These are phyloP conservation scores for Isurus oxyrinchus DNA, from an alignment of 2,113 vertebrate genomes.

Conservation along the genomic window DNA sequence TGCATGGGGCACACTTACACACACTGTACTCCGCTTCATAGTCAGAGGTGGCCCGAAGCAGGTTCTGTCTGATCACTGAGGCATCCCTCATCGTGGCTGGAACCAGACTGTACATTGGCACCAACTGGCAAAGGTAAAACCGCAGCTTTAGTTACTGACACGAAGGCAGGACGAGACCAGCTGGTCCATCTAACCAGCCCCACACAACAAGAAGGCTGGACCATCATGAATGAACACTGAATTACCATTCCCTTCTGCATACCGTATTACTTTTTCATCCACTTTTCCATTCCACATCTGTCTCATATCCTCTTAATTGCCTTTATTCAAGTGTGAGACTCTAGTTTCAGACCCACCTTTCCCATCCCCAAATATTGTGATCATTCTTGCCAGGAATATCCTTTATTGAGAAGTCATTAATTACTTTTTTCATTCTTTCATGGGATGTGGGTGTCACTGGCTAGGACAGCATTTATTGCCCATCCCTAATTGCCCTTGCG, in stretches of 20 bases:
- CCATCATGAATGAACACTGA: background rate
- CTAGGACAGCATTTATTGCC: no score
- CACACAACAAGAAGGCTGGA: no score
- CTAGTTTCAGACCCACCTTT: background rate
- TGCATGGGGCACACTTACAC: conserved; percentile 74
- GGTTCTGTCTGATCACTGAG: conserved; percentile 60
- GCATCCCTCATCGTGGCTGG: conserved; percentile 61
- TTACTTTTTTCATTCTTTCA: no score
- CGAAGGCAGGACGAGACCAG: background rate
- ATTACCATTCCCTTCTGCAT: background rate
- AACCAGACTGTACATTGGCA: conserved; percentile 67
- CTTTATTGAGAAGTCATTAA: no score
- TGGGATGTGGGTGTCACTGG: no score
- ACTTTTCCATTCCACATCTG: no score
- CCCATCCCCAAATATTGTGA: background rate
- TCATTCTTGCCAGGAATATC: no score
- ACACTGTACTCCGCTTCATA: conserved; percentile 70
- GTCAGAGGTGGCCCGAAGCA: conserved; percentile 65
- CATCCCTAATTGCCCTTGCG: no score
- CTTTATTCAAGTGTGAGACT: background rate
- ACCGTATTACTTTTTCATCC: background rate
- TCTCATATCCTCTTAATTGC: background rate
- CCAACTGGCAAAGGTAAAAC: conserved; percentile 48
- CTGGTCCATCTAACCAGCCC: background rate
- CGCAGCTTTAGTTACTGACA: conserved; percentile 5